A percentile compares a stretch with the other conserved stretches of the same genome.
Conservation (phyloP, 2,797 vertebrate species). For the Pantherophis alleghaniensis region DNA sequence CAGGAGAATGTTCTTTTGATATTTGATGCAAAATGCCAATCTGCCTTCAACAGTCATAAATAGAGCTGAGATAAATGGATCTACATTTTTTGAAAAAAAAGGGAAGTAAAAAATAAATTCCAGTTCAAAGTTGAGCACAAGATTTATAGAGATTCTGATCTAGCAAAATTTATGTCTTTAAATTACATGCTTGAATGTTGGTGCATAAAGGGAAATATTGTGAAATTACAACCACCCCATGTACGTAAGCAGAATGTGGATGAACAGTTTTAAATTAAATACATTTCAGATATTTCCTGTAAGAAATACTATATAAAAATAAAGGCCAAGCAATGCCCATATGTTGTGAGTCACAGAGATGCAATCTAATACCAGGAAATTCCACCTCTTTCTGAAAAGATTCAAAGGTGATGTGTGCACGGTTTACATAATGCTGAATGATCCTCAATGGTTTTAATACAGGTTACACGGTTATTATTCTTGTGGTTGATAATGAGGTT, state of each 20-base stretch:
- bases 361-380: constrained; percentile 33
- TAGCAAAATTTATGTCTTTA: neutral
- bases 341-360: neutral
- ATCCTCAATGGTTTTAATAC: constrained; percentile 60
- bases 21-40: neutral
- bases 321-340: neutral
- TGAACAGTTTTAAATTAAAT: neutral
- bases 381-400: neutral
- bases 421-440: constrained; percentile 43
- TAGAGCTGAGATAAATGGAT: neutral
- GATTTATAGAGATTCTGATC: neutral
- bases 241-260: neutral
- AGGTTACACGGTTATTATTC: constrained; percentile 46
- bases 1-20: neutral
- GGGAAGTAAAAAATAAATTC: neutral
- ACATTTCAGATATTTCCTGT: neutral
- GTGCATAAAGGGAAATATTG: neutral
- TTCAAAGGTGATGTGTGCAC: constrained; percentile 11
- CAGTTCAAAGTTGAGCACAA: neutral
- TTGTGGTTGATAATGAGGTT: constrained; percentile 62
- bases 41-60: neutral
- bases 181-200: neutral
- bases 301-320: neutral
- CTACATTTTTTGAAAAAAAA: neutral
- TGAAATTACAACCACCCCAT: neutral